Percentiles rank a stretch among this genome's conserved stretches.
Evolutionary conservation across 2,797 vertebrate species (phyloP).

Genomic region (Muscicapa striata): DNA sequence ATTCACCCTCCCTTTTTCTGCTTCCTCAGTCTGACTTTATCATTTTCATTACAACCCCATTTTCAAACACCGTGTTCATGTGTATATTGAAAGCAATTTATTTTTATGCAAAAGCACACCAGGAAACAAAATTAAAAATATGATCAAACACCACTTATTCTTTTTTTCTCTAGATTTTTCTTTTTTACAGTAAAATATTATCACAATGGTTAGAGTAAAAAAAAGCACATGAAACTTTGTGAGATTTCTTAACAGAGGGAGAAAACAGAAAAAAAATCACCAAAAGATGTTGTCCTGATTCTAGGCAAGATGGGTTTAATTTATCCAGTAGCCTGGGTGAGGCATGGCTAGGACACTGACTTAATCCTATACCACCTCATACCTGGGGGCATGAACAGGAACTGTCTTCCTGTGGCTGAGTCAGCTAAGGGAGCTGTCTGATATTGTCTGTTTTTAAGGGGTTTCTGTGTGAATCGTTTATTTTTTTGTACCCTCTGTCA

Average conservation of each 20-base stretch:
- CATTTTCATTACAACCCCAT: not conserved
- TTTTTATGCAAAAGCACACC: not conserved
- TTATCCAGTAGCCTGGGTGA: not conserved
- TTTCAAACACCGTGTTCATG: accelerated
- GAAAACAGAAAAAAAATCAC: not conserved
- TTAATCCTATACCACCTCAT: not conserved
- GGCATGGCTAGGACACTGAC: no score
- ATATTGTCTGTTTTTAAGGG: not conserved
- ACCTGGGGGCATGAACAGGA: not conserved
- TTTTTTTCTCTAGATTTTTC: not conserved
- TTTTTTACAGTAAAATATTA: not conserved
- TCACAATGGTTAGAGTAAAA: not conserved
- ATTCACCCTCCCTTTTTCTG: accelerated
- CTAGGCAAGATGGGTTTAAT: not conserved
- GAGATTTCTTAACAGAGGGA: not conserved
- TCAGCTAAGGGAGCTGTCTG: not conserved
- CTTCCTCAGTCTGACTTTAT: not conserved
- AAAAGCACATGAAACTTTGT: not conserved
- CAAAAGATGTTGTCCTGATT: not conserved
- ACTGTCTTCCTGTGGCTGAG: not conserved
- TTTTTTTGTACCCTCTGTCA: not conserved
- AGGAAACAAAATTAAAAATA: not conserved
- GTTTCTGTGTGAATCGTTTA: accelerated
- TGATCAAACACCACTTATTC: not conserved
- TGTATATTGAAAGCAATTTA: not conserved